Evolutionary conservation across 1,140 invertebrate genomes (phyloP).

Genomic region (Leptestheria dahalacensis): DNA sequence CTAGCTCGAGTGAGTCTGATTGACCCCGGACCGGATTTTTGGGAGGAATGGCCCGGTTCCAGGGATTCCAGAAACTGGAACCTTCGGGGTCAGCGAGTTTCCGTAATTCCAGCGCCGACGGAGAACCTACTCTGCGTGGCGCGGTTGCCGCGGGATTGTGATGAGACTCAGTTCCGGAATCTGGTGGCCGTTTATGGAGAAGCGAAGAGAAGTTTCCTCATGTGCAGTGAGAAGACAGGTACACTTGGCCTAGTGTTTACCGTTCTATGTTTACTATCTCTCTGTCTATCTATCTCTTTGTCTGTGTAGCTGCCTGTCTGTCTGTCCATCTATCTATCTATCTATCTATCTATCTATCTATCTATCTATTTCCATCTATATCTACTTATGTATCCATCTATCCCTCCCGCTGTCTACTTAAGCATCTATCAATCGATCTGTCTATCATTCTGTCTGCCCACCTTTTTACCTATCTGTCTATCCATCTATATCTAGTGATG

Average conservation of each 20-base stretch:
- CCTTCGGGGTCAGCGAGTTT: constrained; percentile 30
- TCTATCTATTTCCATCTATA: no score
- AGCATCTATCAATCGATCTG: no score
- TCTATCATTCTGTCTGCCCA: no score
- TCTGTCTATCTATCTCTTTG: background rate
- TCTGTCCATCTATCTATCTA: background rate
- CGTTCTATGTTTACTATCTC: background rate
- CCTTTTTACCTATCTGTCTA: no score
- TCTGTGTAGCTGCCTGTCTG: background rate
- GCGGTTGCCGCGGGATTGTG: constrained; percentile 32
- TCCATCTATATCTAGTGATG: no score
- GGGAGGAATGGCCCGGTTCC: constrained; percentile 1
- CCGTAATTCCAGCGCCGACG: constrained; percentile 32
- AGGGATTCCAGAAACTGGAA: background rate
- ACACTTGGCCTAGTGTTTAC: constrained; percentile 3
- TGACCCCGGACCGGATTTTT: constrained; percentile 25
- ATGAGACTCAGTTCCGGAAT: constrained; percentile 33
- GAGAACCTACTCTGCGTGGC: constrained; percentile 40
- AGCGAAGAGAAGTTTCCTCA: constrained; percentile 35
- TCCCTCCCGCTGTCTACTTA: no score
- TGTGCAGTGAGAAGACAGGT: constrained; percentile 39
- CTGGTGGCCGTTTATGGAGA: constrained; percentile 34
- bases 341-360: no score
- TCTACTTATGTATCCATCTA: no score
- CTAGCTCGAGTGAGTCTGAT: constrained; percentile 27